Evolutionary conservation across 2,888 invertebrate genomes (phyloP).

Genomic region (Xestobium rufovillosum): DNA sequence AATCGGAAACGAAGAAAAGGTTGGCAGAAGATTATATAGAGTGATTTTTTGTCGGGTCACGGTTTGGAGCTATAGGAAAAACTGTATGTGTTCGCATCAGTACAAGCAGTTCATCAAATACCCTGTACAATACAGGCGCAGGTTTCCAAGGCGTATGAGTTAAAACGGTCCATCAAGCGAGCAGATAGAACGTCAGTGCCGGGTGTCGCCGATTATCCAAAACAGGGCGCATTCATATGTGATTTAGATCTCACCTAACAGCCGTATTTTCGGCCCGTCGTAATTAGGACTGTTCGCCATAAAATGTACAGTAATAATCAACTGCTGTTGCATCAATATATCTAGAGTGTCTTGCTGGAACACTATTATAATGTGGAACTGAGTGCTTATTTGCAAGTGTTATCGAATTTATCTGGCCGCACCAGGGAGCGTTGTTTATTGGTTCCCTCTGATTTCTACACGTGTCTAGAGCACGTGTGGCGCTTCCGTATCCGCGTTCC

Average conservation of each 20-base stretch:
- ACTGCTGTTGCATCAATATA: slow-evolving; percentile 41
- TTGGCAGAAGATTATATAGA: no score
- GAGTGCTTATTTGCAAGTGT: slow-evolving; percentile 47
- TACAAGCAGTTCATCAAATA: no score
- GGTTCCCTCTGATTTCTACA: slow-evolving; percentile 42
- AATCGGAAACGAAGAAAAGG: no score
- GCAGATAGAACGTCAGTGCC: no score
- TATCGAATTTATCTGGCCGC: slow-evolving; percentile 46
- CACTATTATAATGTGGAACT: slow-evolving; percentile 33
- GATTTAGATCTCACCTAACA: slow-evolving; percentile 40
- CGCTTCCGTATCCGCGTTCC: no score
- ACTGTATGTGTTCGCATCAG: no score
- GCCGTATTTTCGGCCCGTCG: slow-evolving; percentile 23
- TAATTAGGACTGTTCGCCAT: slow-evolving; percentile 37
- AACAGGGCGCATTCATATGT: slow-evolving; percentile 41
- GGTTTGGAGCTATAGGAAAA: no score
- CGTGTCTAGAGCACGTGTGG: slow-evolving; percentile 40
- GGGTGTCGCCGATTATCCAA: no score
- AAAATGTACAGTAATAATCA: slow-evolving; percentile 35
- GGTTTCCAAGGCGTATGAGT: no score
- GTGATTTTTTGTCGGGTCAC: no score
- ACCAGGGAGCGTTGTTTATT: slow-evolving; percentile 42
- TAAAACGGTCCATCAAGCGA: no score
- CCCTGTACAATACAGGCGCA: no score
- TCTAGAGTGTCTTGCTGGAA: slow-evolving; percentile 36